phyloP scores from a whole-genome alignment of 2,797 vertebrate species.

The Phataginus tetradactyla region DNA sequence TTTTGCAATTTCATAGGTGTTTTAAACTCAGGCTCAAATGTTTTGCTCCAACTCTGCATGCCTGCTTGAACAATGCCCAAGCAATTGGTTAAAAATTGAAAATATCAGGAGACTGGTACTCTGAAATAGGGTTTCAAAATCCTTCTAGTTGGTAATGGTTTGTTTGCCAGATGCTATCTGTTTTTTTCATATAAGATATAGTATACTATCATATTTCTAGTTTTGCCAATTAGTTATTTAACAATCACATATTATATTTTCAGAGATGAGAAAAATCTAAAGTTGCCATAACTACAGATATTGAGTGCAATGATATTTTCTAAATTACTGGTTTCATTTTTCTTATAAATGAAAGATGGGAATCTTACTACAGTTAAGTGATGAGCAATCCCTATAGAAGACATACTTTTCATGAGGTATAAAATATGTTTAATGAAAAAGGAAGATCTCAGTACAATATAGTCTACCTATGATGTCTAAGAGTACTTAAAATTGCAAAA shows the following conservation, averaged over 20 bases:
- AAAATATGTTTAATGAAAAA: constrained; percentile 82
- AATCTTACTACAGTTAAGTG: constrained; percentile 80
- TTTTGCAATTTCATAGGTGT: not conserved
- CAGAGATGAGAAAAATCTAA: constrained; percentile 57
- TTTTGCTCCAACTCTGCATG: not conserved
- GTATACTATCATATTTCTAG: constrained; percentile 66
- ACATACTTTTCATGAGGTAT: constrained; percentile 72
- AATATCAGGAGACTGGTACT: not conserved
- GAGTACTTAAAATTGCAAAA: constrained; percentile 63
- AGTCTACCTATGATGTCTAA: constrained; percentile 39
- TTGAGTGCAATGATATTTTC: constrained; percentile 71
- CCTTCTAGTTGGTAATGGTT: constrained; percentile 72
- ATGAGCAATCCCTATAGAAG: constrained; percentile 59
- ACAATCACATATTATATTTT: constrained; percentile 68
- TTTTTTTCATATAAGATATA: constrained; percentile 61
- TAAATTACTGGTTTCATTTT: constrained; percentile 68
- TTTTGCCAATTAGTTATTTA: constrained; percentile 76
- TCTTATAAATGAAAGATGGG: constrained; percentile 70
- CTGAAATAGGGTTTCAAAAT: constrained; percentile 60
- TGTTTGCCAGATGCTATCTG: constrained; percentile 74
- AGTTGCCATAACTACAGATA: constrained; percentile 70
- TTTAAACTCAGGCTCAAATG: not conserved
- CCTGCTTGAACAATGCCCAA: not conserved
- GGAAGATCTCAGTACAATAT: constrained; percentile 41
- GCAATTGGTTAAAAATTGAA: not conserved